Evolutionary conservation across 1,140 invertebrate genomes (phyloP), one percentile per base, ranked within the genome.

Genomic region (Bombus cullumanus): DNA sequence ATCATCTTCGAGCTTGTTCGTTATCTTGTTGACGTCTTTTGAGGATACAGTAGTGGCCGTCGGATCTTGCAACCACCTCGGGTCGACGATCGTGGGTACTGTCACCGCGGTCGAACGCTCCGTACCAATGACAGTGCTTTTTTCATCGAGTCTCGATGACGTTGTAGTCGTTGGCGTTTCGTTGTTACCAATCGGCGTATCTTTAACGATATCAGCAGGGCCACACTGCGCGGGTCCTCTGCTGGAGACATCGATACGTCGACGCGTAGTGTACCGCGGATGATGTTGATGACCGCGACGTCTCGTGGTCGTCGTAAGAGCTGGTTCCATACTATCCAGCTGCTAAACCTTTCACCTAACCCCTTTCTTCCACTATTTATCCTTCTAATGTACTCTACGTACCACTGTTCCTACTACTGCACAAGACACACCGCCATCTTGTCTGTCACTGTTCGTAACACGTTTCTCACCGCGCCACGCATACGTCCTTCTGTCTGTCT

Each of bases 261-360:
- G 95, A 93, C 95, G 90, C 83, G 92, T 93, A 92, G 95, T 90
- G 93, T 96, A 94, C 92, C 96, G 93, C 91, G 94, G 97, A 95
- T 98, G 97, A 95, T 98, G 97, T 94, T 97, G 97, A 93, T 98
- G 97, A 81, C 97, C 97, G 93, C 97, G 97, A 93, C 97, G 97
- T 94, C 96, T 96, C 81, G 96, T 91, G 43, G 93, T 92, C 94
- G 94, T 96, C 94, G 96, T 95, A 94, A 94, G 93, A 94, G 93
- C 94, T 94, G 95, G 96, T 95, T 95, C 96, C 96, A 96, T 96
- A 41, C 80, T 84, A 37, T 66, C 88, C 88, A 87, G 79, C 88
- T 90, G 81, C 80, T 73, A 75, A 69, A 18, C 80, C 83, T 83
- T 72, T 83, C 28, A 62, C 37, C 74, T 31, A 77, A 64, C 74